Evolutionary conservation across 2,113 vertebrate genomes (phyloP).

Genomic region (Balaenoptera acutorostrata): DNA sequence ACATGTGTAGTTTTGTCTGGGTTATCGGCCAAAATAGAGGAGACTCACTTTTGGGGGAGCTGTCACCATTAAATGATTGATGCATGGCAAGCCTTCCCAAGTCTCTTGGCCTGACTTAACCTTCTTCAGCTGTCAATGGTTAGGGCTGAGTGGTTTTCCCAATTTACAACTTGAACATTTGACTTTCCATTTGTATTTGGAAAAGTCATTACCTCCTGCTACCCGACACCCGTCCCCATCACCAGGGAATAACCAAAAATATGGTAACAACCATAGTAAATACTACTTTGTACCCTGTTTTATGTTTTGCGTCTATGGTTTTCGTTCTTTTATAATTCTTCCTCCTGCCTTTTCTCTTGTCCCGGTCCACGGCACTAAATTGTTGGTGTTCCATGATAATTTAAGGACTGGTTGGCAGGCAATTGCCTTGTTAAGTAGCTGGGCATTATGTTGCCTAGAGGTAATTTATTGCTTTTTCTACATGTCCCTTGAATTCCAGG

Average conservation of each 20-base stretch:
- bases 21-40: background rate
- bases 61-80: background rate
- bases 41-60: background rate
- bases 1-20: constrained; percentile 27
- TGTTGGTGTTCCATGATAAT: background rate
- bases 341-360: background rate
- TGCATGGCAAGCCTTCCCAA: background rate
- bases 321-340: background rate
- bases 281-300: background rate
- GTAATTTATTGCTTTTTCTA: background rate
- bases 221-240: background rate
- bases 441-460: background rate
- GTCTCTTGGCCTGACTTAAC: background rate
- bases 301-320: background rate
- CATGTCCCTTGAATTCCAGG: background rate
- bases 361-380: background rate
- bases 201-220: background rate
- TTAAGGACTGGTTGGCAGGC: background rate
- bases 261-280: background rate
- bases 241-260: background rate
- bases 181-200: background rate
- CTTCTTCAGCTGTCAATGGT: background rate
- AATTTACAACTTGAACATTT: background rate
- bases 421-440: background rate
- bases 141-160: background rate